Conservation (phyloP, 37 sponge, comb jelly and placozoan genomes). For the Axinella damicornis region DNA sequence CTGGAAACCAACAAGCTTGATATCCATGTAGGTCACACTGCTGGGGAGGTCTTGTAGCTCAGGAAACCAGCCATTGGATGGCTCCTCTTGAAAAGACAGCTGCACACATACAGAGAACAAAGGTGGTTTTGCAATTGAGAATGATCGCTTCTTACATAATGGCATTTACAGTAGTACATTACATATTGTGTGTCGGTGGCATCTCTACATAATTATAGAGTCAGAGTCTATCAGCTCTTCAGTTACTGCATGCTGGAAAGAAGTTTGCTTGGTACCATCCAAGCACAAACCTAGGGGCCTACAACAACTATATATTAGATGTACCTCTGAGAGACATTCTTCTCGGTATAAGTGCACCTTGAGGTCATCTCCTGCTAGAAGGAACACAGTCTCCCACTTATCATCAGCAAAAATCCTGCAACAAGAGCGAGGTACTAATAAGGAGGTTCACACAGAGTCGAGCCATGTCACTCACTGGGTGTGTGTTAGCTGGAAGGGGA, state of each 20-base stretch:
- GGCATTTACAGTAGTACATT: too few relatives aligned
- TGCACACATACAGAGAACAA: conserved; percentile 7
- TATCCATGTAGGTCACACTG: conserved; percentile 65
- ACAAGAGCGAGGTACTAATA: not conserved
- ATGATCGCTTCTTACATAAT: too few relatives aligned
- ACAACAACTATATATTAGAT: too few relatives aligned
- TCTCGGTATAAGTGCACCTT: conserved; percentile 73
- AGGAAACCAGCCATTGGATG: conserved; percentile 45
- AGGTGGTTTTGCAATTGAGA: too few relatives aligned
- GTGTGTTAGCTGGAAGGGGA: conserved; percentile 73
- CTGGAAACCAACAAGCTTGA: conserved; percentile 24
- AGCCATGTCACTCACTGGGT: conserved; percentile 39
- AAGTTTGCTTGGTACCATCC: too few relatives aligned
- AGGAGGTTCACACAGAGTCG: not conserved
- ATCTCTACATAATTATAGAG: too few relatives aligned
- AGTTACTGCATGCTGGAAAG: too few relatives aligned
- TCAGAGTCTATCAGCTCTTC: too few relatives aligned
- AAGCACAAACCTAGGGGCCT: too few relatives aligned
- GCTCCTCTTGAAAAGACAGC: conserved; percentile 58
- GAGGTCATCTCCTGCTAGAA: conserved; percentile 80
- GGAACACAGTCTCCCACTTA: conserved; percentile 74
- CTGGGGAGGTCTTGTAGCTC: conserved; percentile 67
- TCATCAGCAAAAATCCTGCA: conserved; percentile 56
- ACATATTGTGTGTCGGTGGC: too few relatives aligned
- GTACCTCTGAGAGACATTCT: not conserved